Evolutionary conservation across 1,140 invertebrate species (phyloP), one percentile per base, ranked within the genome.

Genomic region (Camponotus vicinus): DNA sequence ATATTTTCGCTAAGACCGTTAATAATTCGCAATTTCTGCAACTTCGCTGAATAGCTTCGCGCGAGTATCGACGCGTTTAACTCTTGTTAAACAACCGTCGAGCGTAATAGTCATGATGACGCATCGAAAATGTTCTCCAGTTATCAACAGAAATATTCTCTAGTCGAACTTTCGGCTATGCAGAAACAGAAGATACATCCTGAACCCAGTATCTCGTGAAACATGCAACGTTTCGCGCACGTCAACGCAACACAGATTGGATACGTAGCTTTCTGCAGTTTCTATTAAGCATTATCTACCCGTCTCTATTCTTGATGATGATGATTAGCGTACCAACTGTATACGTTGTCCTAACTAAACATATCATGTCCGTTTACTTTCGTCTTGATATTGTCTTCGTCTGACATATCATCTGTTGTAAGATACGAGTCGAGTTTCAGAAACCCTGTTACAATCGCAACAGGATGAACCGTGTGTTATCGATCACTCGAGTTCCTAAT

Each of bases 381-480:
- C 69, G 34, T 73, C 79, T 83, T 63, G 66, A 80, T 45, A 67
- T 80, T 80, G 79, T 83, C 79, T 75, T 83, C 69, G 67, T 32
- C 55, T 49, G 69, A 75, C 79, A 27, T 34, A 61, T 83, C 55
- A 61, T 61, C 40, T 34, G 21, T 32, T 34, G 21, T 32, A 8
- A 27, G 40, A 40, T 61, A 52, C 40, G 69, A 27, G 21, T 82
- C 55, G 18, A 73, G 40, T 83, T 83, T 75, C 69, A 21, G 69
- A 2, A 37, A 4, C 52, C 45, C 40, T 40, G 40, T 73, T 55
- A 34, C 40, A 42, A 45, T 57, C 37, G n/a, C 55, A 61, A 42
- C 21, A 37, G 55, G 40, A 83, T 63, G 11, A 73, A 49, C 79
- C 13, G 67, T 71, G 55, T 15, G 40, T 83, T 75, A 83, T 83